Percentiles rank a stretch among this genome's conserved stretches.
phyloP scores from a whole-genome alignment of 1,140 invertebrate genomes.

The Heliconius melpomene region DNA sequence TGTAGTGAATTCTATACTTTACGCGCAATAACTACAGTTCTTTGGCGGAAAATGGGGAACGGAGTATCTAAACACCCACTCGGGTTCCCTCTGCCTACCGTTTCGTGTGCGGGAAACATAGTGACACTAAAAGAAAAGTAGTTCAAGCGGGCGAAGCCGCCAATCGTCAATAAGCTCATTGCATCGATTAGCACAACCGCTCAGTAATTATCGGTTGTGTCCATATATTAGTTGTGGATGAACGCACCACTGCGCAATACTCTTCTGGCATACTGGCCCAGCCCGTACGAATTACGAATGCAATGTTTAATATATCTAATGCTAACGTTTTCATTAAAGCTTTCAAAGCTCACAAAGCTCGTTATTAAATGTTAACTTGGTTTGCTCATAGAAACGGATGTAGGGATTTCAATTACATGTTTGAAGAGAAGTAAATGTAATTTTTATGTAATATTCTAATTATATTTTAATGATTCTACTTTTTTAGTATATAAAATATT shows the following conservation, averaged over 20 bases:
- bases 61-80: no score
- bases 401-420: background rate
- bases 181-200: constrained; percentile 30
- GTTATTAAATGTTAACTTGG: constrained; percentile 9
- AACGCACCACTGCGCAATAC: constrained; percentile 22
- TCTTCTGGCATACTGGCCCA: constrained; percentile 8
- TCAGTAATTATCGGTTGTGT: constrained; percentile 34
- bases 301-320: constrained; percentile 15
- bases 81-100: no score
- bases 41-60: no score
- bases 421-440: background rate
- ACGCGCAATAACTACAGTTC: no score
- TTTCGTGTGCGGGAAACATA: no score
- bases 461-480: no score
- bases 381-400: background rate
- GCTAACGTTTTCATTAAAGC: background rate
- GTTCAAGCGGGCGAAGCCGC: no score
- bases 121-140: no score
- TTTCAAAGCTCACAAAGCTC: background rate
- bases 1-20: no score
- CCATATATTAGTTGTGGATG: constrained; percentile 25
- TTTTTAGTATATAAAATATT: no score
- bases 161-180: constrained; percentile 17
- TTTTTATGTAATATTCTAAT: no score
- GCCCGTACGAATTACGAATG: constrained; percentile 24